phyloP scores from a whole-genome alignment of 2,797 vertebrate species.

The Caiman crocodilus region DNA sequence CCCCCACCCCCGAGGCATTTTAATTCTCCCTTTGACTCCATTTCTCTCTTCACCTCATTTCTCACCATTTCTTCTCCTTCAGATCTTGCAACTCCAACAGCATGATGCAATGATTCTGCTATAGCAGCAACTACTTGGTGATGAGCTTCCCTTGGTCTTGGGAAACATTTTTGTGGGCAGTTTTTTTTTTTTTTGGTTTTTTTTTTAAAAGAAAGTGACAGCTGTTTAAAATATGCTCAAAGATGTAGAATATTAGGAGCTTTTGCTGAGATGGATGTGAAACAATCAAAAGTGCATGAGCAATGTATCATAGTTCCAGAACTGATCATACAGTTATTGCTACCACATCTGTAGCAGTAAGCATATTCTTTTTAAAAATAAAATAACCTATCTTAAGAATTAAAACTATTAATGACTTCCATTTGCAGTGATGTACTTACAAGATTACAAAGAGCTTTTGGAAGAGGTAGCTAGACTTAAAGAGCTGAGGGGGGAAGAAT shows the following conservation, averaged over 20 bases:
- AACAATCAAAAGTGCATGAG: not conserved
- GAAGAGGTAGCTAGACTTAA: not conserved
- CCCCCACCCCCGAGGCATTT: not conserved
- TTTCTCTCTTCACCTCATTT: not conserved
- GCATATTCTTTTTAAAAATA: not conserved
- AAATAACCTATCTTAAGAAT: not conserved
- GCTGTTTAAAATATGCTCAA: not conserved
- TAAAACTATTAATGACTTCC: not conserved
- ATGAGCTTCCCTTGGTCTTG: not conserved
- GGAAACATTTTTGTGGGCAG: not conserved
- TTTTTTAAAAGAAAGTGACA: too few species aligned
- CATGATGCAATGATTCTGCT: not conserved
- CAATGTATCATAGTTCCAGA: not conserved
- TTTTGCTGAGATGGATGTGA: not conserved
- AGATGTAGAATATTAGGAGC: not conserved
- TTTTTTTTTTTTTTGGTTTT: not conserved
- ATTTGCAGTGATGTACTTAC: not conserved
- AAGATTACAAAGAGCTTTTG: not conserved
- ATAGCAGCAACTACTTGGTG: not conserved
- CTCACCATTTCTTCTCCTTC: not conserved
- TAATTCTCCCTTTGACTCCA: not conserved
- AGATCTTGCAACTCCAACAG: not conserved
- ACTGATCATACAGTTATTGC: not conserved
- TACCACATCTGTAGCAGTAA: not conserved
- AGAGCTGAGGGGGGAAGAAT: not conserved